These are phyloP conservation scores for Eilema depressum DNA, from an alignment of 2,888 invertebrate species.

Conservation along the genomic window DNA sequence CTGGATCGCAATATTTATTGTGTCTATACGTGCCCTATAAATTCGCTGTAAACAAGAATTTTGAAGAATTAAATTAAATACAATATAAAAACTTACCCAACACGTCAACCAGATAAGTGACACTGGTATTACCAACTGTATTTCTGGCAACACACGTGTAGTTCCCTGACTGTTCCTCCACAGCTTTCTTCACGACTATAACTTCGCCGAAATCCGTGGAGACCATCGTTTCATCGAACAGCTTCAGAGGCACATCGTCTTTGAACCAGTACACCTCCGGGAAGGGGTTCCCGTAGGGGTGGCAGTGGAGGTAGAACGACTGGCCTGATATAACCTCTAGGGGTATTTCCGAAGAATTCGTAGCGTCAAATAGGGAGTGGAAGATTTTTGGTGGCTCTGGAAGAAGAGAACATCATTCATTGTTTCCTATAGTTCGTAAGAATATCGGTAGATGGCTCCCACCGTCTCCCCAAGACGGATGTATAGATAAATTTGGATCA, in stretches of 20 bases:
- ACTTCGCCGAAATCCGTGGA: constrained; percentile 75
- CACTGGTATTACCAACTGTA: constrained; percentile 79
- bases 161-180: constrained; percentile 77
- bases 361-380: constrained; percentile 62
- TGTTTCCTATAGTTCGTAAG: too few relatives aligned
- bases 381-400: constrained; percentile 80
- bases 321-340: constrained; percentile 78
- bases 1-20: too few relatives aligned
- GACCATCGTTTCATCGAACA: constrained; percentile 79
- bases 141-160: constrained; percentile 88
- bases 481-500: too few relatives aligned
- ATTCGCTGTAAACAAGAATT: too few relatives aligned
- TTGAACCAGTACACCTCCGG: constrained; percentile 89
- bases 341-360: constrained; percentile 51
- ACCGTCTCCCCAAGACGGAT: too few relatives aligned
- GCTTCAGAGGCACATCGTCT: constrained; percentile 76
- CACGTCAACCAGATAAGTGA: constrained; percentile 79
- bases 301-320: constrained; percentile 82
- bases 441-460: too few relatives aligned
- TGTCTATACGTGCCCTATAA: too few relatives aligned
- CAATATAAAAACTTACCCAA: constrained; percentile 66
- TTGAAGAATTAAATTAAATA: not conserved
- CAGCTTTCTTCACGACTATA: constrained; percentile 65
- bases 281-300: constrained; percentile 87
- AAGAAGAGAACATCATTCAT: too few relatives aligned